A percentile compares a stretch with the other conserved stretches of the same genome.
Evolutionary conservation across 2,888 invertebrate species (phyloP).

Genomic region (Dryocosmus kuriphilus): DNA sequence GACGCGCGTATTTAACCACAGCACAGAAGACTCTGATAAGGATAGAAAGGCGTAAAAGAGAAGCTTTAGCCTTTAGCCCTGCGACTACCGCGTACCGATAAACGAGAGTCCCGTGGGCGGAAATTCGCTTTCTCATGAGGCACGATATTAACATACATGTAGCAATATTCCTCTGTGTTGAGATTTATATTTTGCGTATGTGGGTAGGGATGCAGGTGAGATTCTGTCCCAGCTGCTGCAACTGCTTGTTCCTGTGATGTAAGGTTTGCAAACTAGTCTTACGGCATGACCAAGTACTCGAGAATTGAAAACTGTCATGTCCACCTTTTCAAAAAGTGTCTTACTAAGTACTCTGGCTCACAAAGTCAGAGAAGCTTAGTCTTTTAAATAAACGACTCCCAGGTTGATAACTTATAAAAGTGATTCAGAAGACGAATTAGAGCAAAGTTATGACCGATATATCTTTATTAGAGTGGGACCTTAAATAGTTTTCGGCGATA

Average conservation of each 20-base stretch:
- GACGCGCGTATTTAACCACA: slow-evolving; percentile 47
- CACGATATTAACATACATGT: slow-evolving; percentile 37
- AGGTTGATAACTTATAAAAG: too few species aligned
- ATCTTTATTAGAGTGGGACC: too few species aligned
- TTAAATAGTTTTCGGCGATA: too few species aligned
- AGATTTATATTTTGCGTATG: not conserved
- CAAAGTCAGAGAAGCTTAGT: too few species aligned
- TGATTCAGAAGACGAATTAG: too few species aligned
- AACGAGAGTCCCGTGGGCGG: slow-evolving; percentile 55
- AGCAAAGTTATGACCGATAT: too few species aligned
- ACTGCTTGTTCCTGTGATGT: slow-evolving; percentile 10
- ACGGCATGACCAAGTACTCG: slow-evolving; percentile 4
- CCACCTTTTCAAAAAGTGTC: too few species aligned
- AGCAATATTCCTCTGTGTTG: not conserved
- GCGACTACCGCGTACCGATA: slow-evolving; percentile 27
- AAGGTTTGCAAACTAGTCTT: not conserved
- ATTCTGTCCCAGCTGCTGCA: not conserved
- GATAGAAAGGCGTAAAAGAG: slow-evolving; percentile 47
- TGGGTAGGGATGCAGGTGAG: slow-evolving; percentile 2
- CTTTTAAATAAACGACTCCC: too few species aligned
- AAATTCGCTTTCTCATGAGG: slow-evolving; percentile 59
- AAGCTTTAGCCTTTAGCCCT: slow-evolving; percentile 44
- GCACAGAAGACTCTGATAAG: slow-evolving; percentile 42
- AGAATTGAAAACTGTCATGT: not conserved
- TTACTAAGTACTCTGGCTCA: too few species aligned